Base-by-base conservation (phyloP, 2,113 vertebrate species). In the Trachemys scripta region DNA sequence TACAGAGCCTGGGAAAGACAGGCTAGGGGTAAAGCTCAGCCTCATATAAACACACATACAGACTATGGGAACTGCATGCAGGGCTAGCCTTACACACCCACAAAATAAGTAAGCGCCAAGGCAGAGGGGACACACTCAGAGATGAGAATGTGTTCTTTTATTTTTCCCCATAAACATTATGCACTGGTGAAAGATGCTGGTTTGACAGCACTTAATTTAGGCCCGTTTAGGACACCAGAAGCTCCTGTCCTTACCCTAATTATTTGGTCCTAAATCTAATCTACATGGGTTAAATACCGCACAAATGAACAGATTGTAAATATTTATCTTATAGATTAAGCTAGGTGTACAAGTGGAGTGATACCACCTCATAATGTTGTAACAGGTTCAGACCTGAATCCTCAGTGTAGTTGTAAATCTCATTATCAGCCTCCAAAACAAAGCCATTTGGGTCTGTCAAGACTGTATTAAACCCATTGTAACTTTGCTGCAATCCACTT, bases 381-480 rank as follows among this genome's bases (percentile, higher is more conserved):
- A 75, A 84, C 96, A 94, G 90, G 94, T 89, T 90, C 84, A 83
- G 90, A 94, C 81, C 94, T 91, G 93, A 79, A 91, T 29, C 79
- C 20, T 96, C 38, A 19, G 12, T 90, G 92, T 42, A 83, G 95
- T 1, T 76, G 45, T 84, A 80, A 93, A 96, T 91, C 81, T 86
- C 92, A 81, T 92, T 97, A 97, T 96, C 95, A 96, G 95, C 45
- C 93, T 93, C 29, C 80, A 85, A 94, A 97, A 90, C 85, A 69
- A 95, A 97, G 92, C 95, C 91, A 96, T 93, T 96, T 93, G 56
- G 95, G 96, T 97, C 96, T 96, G 95, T 96, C 92, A 92, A 81
- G 97, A 96, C 62, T 94, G 92, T 98, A 98, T 97, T 88, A 97
- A 97, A 75, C 86, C 89, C 91, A 95, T 59, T 94, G 82, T 94